phyloP scores from a whole-genome alignment of 2,888 invertebrate genomes.

The Chalcosyrphus nemorum region DNA sequence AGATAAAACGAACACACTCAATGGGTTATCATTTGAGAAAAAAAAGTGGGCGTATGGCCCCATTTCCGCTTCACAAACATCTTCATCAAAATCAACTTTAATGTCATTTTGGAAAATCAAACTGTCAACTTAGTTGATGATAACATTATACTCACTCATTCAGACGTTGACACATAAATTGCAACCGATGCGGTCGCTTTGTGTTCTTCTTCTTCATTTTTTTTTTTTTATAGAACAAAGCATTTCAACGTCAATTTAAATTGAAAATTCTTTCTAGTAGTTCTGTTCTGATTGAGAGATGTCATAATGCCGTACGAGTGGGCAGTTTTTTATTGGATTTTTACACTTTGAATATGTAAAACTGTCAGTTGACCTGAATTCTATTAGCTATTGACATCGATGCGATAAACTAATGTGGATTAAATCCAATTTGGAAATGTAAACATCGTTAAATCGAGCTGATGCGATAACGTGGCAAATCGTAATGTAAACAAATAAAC shows the following conservation, averaged over 20 bases:
- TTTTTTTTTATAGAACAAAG: conserved; percentile 10
- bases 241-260: background rate
- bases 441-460: conserved; percentile 1
- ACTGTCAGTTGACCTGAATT: conserved; percentile 35
- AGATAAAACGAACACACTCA: background rate
- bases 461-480: conserved; percentile 20
- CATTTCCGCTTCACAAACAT: conserved; percentile 8
- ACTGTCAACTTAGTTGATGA: background rate
- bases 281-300: conserved; percentile 10
- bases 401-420: conserved; percentile 18
- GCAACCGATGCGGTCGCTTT: conserved; percentile 8
- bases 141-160: background rate
- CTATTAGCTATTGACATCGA: conserved; percentile 28
- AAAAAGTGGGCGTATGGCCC: conserved; percentile 18
- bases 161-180: background rate
- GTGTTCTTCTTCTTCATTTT: background rate
- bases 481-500: conserved; percentile 1
- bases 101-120: conserved; percentile 20
- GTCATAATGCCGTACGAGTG: conserved; percentile 9
- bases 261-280: background rate
- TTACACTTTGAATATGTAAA: conserved; percentile 5
- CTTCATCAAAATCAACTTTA: conserved; percentile 32
- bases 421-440: conserved; percentile 41
- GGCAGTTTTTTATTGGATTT: conserved; percentile 5
- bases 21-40: background rate